A percentile compares a stretch with the other conserved stretches of the same genome.
Evolutionary conservation across 2,113 vertebrate genomes (phyloP).

Genomic region (Beaufortia kweichowensis): DNA sequence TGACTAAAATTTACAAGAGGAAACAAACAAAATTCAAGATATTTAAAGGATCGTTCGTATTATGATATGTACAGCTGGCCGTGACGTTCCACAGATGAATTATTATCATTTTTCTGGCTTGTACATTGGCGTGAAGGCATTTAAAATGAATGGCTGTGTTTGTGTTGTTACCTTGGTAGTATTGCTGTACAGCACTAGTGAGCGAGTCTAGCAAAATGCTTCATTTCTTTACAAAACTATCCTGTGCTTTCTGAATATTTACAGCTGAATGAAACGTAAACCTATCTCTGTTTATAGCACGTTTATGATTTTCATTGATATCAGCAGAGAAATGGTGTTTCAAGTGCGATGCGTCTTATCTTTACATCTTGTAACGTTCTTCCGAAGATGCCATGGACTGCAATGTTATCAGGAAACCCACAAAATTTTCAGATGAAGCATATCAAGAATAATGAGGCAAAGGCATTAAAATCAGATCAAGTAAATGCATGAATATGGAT

Average conservation of each 20-base stretch:
- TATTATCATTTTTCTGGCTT: background rate
- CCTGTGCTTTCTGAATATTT: slow-evolving; percentile 54
- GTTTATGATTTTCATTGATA: background rate
- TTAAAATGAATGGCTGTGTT: slow-evolving; percentile 21
- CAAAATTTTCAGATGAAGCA: slow-evolving; percentile 33
- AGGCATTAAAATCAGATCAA: slow-evolving; percentile 48
- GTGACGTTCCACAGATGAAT: slow-evolving; percentile 6
- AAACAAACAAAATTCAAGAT: slow-evolving; percentile 1
- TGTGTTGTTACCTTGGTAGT: slow-evolving; percentile 34
- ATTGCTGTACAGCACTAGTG: slow-evolving; percentile 56
- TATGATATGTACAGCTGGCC: slow-evolving; percentile 13
- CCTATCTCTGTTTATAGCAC: slow-evolving; percentile 21
- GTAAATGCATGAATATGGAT: slow-evolving; percentile 46
- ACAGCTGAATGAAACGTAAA: slow-evolving; percentile 41
- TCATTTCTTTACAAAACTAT: slow-evolving; percentile 47
- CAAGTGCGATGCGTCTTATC: background rate
- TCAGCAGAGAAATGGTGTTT: slow-evolving; percentile 28
- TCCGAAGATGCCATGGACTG: slow-evolving; percentile 39
- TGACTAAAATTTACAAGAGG: slow-evolving; percentile 14
- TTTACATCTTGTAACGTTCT: slow-evolving; percentile 14
- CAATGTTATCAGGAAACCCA: slow-evolving; percentile 34
- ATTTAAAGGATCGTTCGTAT: slow-evolving; percentile 29
- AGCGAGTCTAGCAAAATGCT: slow-evolving; percentile 47
- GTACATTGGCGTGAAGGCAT: slow-evolving; percentile 32
- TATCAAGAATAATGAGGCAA: slow-evolving; percentile 26